Evolutionary conservation across 2,113 vertebrate genomes (phyloP).

Genomic region (Aix galericulata): DNA sequence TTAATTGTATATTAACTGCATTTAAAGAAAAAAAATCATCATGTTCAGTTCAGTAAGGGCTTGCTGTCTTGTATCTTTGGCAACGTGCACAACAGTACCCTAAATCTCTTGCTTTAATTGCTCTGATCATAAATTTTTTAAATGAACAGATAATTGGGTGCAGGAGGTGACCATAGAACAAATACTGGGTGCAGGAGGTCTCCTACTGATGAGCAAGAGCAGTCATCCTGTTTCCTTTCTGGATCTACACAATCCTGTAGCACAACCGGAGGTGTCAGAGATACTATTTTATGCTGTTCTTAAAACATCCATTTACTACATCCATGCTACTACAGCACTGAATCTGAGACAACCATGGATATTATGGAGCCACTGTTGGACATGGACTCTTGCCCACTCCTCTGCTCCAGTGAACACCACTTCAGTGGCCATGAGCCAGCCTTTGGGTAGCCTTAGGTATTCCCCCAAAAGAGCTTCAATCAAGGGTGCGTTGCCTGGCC

Average conservation of each 20-base stretch:
- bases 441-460: neutral
- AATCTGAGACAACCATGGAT: neutral
- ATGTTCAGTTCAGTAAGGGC: rapidly evolving
- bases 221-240: neutral
- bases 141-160: neutral
- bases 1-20: no score
- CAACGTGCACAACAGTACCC: neutral
- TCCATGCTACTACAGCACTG: no score
- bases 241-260: rapidly evolving
- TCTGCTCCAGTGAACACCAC: neutral
- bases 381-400: neutral
- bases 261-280: neutral
- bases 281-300: neutral
- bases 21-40: neutral
- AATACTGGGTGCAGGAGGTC: neutral
- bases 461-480: neutral
- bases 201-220: neutral
- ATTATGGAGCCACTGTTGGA: rapidly evolving
- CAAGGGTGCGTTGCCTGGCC: rapidly evolving
- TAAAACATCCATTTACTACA: neutral
- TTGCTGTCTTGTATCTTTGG: neutral
- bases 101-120: neutral
- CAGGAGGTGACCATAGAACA: neutral
- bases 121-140: neutral
- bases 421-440: neutral